These are phyloP conservation scores for Chaenodraco wilsoni DNA, from an alignment of 2,797 vertebrate species.

Conservation along the genomic window DNA sequence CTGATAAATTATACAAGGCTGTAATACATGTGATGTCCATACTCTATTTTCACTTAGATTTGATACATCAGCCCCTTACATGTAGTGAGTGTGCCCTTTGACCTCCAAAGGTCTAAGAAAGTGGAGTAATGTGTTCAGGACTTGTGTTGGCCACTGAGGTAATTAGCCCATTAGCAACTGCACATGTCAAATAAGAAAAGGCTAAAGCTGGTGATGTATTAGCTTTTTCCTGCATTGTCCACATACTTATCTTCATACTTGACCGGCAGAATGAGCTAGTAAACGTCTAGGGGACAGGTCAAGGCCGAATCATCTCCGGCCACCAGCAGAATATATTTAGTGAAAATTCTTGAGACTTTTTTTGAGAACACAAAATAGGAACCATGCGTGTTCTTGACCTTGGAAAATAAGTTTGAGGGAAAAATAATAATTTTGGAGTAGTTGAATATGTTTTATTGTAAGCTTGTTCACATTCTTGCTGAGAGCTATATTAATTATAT, in stretches of 20 bases:
- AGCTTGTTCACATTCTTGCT: background rate
- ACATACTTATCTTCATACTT: background rate
- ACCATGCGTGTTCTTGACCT: background rate
- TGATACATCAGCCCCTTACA: conserved; percentile 54
- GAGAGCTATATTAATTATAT: background rate
- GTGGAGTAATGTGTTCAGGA: conserved; percentile 59
- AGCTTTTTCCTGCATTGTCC: background rate
- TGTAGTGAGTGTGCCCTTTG: conserved; percentile 48
- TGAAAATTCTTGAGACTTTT: background rate
- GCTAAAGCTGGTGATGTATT: conserved; percentile 6
- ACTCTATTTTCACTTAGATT: conserved; percentile 60
- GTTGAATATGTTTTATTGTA: background rate
- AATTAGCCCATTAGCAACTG: conserved; percentile 47
- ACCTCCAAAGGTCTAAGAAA: conserved; percentile 32
- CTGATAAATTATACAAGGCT: conserved; percentile 66
- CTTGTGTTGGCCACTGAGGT: conserved; percentile 42
- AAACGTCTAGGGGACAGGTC: background rate
- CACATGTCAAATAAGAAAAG: conserved; percentile 7
- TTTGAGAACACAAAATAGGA: background rate
- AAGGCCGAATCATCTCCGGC: background rate
- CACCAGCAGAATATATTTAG: background rate
- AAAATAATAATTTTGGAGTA: background rate
- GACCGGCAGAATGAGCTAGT: background rate
- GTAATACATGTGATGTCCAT: conserved; percentile 54
- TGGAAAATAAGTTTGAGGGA: background rate